Percentiles rank a stretch among this genome's conserved stretches.
phyloP scores from a whole-genome alignment of 2,113 vertebrate genomes.

The Zosterops hypoxanthus region DNA sequence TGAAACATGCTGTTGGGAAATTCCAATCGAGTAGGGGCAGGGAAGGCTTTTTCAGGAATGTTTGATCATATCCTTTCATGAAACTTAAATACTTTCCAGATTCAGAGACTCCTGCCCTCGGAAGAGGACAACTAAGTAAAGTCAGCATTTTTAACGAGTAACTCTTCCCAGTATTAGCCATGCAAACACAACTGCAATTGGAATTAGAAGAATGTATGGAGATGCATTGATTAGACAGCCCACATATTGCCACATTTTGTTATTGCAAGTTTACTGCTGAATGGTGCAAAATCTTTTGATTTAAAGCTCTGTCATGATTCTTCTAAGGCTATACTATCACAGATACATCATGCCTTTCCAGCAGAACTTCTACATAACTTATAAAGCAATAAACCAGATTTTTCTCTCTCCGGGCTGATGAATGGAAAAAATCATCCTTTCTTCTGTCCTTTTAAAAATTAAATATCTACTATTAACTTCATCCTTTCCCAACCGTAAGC shows the following conservation, averaged over 20 bases:
- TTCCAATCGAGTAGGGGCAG: neutral
- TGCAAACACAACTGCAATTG: fast-evolving
- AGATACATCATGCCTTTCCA: neutral
- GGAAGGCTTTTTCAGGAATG: neutral
- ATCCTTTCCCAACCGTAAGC: neutral
- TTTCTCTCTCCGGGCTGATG: neutral
- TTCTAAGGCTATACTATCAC: neutral
- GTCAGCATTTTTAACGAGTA: neutral
- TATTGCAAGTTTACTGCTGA: neutral
- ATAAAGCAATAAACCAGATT: neutral
- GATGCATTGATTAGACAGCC: neutral
- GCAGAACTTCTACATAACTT: neutral
- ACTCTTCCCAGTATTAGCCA: neutral
- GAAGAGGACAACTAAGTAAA: neutral
- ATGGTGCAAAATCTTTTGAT: neutral
- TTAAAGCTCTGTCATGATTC: neutral
- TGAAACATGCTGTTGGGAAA: neutral
- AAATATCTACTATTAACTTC: neutral
- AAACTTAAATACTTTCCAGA: neutral
- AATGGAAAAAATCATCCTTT: neutral
- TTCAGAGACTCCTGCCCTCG: neutral
- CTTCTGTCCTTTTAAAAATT: neutral
- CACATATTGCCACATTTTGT: neutral
- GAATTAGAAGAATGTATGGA: neutral
- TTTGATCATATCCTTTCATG: neutral